Evolutionary conservation across 1,140 invertebrate genomes (phyloP).

Genomic region (Zelostemma sp.): DNA sequence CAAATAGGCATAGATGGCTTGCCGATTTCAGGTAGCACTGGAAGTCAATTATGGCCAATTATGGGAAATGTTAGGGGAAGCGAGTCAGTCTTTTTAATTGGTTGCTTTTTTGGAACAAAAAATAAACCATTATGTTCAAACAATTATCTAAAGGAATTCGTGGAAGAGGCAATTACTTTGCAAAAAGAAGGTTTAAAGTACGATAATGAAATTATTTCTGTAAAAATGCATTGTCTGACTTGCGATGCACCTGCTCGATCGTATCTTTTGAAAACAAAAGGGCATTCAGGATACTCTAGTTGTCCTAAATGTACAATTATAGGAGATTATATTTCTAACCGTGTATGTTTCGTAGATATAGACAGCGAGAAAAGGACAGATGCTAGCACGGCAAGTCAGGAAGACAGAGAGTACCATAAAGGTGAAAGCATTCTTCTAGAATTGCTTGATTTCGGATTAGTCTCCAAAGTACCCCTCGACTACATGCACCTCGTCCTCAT

Average conservation of each 20-base stretch:
- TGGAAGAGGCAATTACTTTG: constrained; percentile 20
- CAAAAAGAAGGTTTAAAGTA: constrained; percentile 11
- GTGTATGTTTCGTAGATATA: constrained; percentile 6
- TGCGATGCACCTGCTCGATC: constrained; percentile 39
- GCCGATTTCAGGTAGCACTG: constrained; percentile 8
- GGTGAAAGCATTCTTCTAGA: constrained; percentile 8
- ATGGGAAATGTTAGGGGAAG: constrained; percentile 7
- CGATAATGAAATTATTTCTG: constrained; percentile 4
- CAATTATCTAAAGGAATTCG: constrained; percentile 25
- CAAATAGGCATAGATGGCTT: constrained; percentile 13
- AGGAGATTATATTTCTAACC: constrained; percentile 6
- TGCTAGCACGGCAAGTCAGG: constrained; percentile 5
- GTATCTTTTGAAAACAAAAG: constrained; percentile 31
- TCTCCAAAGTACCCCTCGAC: constrained; percentile 15
- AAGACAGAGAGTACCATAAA: constrained; percentile 12
- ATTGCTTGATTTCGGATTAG: constrained; percentile 17
- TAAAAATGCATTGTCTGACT: constrained; percentile 23
- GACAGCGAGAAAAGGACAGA: constrained; percentile 5
- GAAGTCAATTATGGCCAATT: constrained; percentile 42
- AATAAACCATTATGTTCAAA: constrained; percentile 23
- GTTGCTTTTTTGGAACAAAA: constrained; percentile 18
- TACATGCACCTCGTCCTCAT: constrained; percentile 17
- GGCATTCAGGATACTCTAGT: constrained; percentile 24
- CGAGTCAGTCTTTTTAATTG: constrained; percentile 19
- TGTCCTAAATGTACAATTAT: constrained; percentile 32